These are phyloP conservation scores for Napeogenes inachia DNA, from an alignment of 2,888 invertebrate species.

Conservation along the genomic window DNA sequence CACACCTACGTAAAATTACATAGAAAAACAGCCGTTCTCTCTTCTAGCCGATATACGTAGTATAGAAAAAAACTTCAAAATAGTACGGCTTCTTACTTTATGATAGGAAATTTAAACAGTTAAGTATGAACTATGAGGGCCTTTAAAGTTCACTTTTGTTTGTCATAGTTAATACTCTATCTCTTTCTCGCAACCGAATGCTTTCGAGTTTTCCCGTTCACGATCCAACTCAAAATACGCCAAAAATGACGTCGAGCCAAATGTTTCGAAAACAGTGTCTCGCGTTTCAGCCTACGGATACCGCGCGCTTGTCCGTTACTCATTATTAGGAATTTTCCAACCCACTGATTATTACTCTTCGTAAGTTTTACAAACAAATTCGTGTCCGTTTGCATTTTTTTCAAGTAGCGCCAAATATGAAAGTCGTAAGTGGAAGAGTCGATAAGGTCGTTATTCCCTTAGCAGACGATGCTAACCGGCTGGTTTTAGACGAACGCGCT, in stretches of 20 bases:
- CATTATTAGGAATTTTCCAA: constrained; percentile 81
- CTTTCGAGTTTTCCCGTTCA: constrained; percentile 76
- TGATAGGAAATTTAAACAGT: constrained; percentile 53
- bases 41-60: constrained; percentile 58
- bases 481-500: constrained; percentile 42
- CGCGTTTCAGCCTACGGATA: constrained; percentile 66
- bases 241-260: constrained; percentile 75
- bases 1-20: constrained; percentile 62
- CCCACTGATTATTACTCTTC: constrained; percentile 70
- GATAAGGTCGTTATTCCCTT: constrained; percentile 55
- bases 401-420: constrained; percentile 70
- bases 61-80: constrained; percentile 75
- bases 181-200: constrained; percentile 69
- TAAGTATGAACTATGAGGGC: constrained; percentile 46
- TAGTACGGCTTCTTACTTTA: constrained; percentile 61
- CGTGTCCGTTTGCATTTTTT: constrained; percentile 71
- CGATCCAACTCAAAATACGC: constrained; percentile 77
- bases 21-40: constrained; percentile 72
- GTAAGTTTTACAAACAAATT: constrained; percentile 75
- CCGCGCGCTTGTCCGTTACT: constrained; percentile 63
- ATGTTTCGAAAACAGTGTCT: constrained; percentile 75
- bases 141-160: constrained; percentile 61
- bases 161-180: constrained; percentile 43
- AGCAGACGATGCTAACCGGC: constrained; percentile 47
- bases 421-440: constrained; percentile 61